phyloP scores from a whole-genome alignment of 2,888 invertebrate species.

The Drosophila falleni region DNA sequence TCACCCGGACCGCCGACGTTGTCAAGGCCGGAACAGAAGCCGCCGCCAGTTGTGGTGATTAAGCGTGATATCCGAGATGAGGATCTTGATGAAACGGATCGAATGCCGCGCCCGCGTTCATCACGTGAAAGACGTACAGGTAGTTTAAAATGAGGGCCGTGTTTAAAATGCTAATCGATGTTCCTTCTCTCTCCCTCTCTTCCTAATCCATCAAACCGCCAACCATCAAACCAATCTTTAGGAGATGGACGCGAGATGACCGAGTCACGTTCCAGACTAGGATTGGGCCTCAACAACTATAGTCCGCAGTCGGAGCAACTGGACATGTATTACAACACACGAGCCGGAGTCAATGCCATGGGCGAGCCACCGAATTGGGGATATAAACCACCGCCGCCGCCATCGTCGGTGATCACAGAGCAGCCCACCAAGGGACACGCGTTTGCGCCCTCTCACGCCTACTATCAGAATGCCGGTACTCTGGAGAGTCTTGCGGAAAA shows the following conservation, averaged over 20 bases:
- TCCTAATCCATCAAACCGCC: not conserved
- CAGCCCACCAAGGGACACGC: slow-evolving; percentile 95
- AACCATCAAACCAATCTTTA: slow-evolving; percentile 33
- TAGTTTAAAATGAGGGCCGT: slow-evolving; percentile 82
- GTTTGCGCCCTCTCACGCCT: slow-evolving; percentile 90
- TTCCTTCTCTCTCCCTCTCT: slow-evolving; percentile 37
- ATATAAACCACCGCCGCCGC: slow-evolving; percentile 86
- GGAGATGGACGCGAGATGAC: slow-evolving; percentile 93
- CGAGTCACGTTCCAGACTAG: slow-evolving; percentile 91
- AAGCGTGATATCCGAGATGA: slow-evolving; percentile 95
- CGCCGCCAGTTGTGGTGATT: slow-evolving; percentile 96
- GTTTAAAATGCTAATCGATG: slow-evolving; percentile 81
- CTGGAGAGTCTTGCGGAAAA: slow-evolving; percentile 96
- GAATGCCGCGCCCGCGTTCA: slow-evolving; percentile 85
- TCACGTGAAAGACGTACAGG: slow-evolving; percentile 86
- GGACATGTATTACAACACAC: slow-evolving; percentile 93
- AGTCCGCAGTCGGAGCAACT: slow-evolving; percentile 89
- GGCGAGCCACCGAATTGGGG: slow-evolving; percentile 86
- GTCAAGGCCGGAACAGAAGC: slow-evolving; percentile 91
- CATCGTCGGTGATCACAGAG: slow-evolving; percentile 94
- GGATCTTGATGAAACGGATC: slow-evolving; percentile 89
- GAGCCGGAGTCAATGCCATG: slow-evolving; percentile 88
- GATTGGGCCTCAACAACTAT: slow-evolving; percentile 89
- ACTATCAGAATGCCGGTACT: slow-evolving; percentile 92
- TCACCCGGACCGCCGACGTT: slow-evolving; percentile 86